Base-by-base conservation (phyloP, 2,797 vertebrate genomes). In the Acanthurus tractus region DNA sequence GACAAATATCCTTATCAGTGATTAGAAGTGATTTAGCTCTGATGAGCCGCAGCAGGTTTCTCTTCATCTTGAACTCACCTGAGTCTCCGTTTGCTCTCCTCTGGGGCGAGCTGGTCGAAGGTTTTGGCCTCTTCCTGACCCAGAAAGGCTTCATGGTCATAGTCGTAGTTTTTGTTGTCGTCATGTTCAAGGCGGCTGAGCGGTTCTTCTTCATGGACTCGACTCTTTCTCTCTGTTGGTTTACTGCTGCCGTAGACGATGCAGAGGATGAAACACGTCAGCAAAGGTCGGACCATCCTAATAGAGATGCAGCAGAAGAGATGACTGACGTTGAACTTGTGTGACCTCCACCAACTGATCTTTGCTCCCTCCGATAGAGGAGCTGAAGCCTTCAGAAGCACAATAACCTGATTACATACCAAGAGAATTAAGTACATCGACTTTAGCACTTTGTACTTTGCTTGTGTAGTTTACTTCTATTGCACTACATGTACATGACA, bases 101-200 rank as follows among this genome's bases (percentile, higher is more conserved):
- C 96, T 0, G 96, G 96, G 0, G 95, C 90, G 34, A 99, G 96
- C 67, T 97, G 94, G 2, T 98, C 96, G 13, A 98, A 99, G 8
- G 94, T 94, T 77, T 97, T 96, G 58, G 97, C 96, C 48, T 97
- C 94, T 0, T 97, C 96, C 0, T 96, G 93, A 0, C 97, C 97
- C 49, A 99, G 93, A 76, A 98, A 99, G 6, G 97, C 97, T 20
- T 98, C 97, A 0, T 99, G 97, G 92, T 99, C 97, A 3, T 97
- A 99, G 62, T 97, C 96, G 13, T 96, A 96, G 92, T 83, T 97
- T 65, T 97, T 92, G 0, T 87, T 84, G 22, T 98, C 97, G 0
- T 97, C 89, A 2, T 98, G 97, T 38, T 94, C 83, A 6, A 95
- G 94, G 56, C 93, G 74, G 0, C 97, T 97, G 15, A 99, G 96